Conservation (phyloP, 2,113 vertebrate species). For the Myotis davidii region DNA sequence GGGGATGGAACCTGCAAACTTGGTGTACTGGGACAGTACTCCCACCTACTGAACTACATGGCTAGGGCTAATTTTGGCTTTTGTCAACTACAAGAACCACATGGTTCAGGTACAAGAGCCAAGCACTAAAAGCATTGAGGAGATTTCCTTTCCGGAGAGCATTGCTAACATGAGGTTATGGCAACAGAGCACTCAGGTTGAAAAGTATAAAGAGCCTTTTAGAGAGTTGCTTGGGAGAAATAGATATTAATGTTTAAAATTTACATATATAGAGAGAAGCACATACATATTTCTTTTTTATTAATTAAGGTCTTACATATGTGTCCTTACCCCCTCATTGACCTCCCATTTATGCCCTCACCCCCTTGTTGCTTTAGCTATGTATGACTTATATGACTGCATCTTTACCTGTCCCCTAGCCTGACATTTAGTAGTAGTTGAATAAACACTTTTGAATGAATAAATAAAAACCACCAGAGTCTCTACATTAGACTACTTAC, state of each 20-base stretch:
- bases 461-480: background rate
- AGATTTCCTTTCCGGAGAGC: conserved; percentile 60
- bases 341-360: too few species aligned
- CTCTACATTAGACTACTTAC: background rate
- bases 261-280: background rate
- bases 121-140: conserved; percentile 62
- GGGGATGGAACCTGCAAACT: background rate
- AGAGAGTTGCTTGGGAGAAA: conserved; percentile 51
- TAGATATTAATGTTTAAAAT: conserved; percentile 37
- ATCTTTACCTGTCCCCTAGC: background rate
- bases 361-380: too few species aligned
- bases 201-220: conserved; percentile 58
- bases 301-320: too few species aligned
- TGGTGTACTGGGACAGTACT: background rate
- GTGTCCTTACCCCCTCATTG: too few species aligned
- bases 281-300: background rate
- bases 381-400: background rate
- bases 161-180: background rate
- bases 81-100: conserved; percentile 53
- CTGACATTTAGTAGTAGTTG: background rate
- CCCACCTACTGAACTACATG: background rate
- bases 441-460: background rate
- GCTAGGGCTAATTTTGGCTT: conserved; percentile 16
- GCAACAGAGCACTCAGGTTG: background rate
- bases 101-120: background rate